Evolutionary conservation across 2,888 invertebrate genomes (phyloP), one percentile per base, ranked within the genome.

Genomic region (Andrena hattorfiana): DNA sequence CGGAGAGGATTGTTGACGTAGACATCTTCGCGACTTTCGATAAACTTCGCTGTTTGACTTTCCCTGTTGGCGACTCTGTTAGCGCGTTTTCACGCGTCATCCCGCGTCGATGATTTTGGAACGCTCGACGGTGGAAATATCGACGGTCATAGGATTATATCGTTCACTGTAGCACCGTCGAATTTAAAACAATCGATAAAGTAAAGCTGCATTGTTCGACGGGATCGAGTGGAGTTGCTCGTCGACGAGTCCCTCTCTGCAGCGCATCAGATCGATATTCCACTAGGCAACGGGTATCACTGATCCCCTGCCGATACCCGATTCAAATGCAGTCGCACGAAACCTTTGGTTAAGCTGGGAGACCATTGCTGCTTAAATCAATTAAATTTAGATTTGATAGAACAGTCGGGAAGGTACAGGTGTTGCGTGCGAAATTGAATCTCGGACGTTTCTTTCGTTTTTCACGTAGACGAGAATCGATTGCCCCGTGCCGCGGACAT

Each of bases 271-370:
- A 62, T 75, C 75, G 75, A 75, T 68, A 28, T 68, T 51, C 68
- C 35, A 62, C 62, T 20, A 75, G 62, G 68, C 60, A 62, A 68
- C 60, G 60, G 67, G 51, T 49, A 67, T 30, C 74, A 26, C 59
- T 32, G 67, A 67, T 67, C 67, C 59, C 26, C 56, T 23, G 64
- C 32, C 74, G 67, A 48, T 67, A 32, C 4, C 16, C 68, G 51
- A 75, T 68, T 68, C 54, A 68, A 68, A 75, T 62, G 20, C 62
- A 68, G 54, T 75, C 75, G 60, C 26, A 20, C 3, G 51, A 75
- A 51, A 68, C 51, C 35, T 74, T 67, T 2, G 59, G 13, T 28
- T 28, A 54, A 63, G 59, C 26, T 8, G 32, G 32, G 5, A 32
- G 20, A n/a, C 59, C 23, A 67, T 60, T 30, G 32, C 48, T 60